Evolutionary conservation across 37 sponge, comb jelly and placozoan species (phyloP).

Genomic region (Hormiphora californensis): DNA sequence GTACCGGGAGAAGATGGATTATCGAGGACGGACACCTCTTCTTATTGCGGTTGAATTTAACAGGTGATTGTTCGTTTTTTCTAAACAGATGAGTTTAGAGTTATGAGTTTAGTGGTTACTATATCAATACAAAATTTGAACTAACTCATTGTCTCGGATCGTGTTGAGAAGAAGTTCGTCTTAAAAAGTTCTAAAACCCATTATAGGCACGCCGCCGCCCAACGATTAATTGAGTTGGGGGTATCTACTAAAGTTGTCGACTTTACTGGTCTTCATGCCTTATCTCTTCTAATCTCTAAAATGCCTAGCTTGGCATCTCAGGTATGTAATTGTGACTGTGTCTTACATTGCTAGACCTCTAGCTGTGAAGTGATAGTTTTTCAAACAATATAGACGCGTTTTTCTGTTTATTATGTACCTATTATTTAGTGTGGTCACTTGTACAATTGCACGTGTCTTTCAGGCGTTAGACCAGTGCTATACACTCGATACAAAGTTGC

Average conservation of each 20-base stretch:
- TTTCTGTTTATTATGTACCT: too few relatives aligned
- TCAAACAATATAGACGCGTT: too few relatives aligned
- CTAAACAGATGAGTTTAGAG: background rate
- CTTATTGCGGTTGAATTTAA: slow-evolving; percentile 36
- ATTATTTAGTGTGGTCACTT: too few relatives aligned
- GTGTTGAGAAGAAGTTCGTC: background rate
- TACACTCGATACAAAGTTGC: too few relatives aligned
- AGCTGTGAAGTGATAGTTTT: too few relatives aligned
- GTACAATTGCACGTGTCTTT: too few relatives aligned
- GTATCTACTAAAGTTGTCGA: slow-evolving; percentile 21
- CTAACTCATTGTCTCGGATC: background rate
- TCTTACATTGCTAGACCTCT: too few relatives aligned
- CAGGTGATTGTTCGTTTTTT: background rate
- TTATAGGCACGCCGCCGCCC: background rate
- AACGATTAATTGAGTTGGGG: slow-evolving; percentile 19
- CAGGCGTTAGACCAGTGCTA: too few relatives aligned
- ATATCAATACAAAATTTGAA: background rate
- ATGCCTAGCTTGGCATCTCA: slow-evolving; percentile 26
- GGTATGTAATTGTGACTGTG: too few relatives aligned
- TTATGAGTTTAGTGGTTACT: too few relatives aligned
- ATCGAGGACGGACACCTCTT: slow-evolving; percentile 18
- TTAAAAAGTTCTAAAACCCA: background rate
- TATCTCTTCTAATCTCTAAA: slow-evolving; percentile 35
- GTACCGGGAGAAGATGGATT: background rate
- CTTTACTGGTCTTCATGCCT: slow-evolving; percentile 14